Percentiles rank a stretch among this genome's conserved stretches.
These are phyloP conservation scores for Nettapus auritus DNA, from an alignment of 2,113 vertebrate genomes.

Conservation along the genomic window DNA sequence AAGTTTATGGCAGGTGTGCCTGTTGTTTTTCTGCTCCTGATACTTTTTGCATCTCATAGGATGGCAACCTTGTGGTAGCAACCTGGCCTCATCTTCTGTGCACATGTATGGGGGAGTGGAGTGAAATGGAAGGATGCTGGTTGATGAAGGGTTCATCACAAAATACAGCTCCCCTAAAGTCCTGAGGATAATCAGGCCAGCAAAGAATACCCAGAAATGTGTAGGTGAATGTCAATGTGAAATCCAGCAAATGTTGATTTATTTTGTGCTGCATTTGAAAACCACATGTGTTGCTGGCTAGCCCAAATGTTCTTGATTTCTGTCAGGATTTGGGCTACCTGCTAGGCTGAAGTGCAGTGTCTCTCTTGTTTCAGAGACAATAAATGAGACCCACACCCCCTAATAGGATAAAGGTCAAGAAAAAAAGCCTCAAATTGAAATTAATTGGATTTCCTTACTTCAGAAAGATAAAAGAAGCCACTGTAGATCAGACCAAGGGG, in stretches of 20 bases:
- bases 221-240: neutral
- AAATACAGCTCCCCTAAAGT: neutral
- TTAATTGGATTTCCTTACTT: neutral
- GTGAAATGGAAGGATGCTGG: neutral
- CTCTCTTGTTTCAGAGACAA: neutral
- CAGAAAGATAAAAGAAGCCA: neutral
- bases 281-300: neutral
- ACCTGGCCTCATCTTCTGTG: neutral
- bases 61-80: neutral
- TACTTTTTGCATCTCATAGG: neutral
- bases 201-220: neutral
- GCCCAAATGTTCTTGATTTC: neutral
- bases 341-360: neutral
- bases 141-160: neutral
- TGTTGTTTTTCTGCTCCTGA: neutral
- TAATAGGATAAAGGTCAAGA: neutral
- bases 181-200: neutral
- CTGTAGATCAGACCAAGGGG: neutral
- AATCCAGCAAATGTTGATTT: neutral
- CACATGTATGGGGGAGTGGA: neutral
- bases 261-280: neutral
- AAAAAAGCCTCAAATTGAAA: neutral
- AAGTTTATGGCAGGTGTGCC: neutral
- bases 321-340: neutral
- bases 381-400: neutral